Conservation (phyloP, 2,888 invertebrate genomes). For the Dascillus cervinus region DNA sequence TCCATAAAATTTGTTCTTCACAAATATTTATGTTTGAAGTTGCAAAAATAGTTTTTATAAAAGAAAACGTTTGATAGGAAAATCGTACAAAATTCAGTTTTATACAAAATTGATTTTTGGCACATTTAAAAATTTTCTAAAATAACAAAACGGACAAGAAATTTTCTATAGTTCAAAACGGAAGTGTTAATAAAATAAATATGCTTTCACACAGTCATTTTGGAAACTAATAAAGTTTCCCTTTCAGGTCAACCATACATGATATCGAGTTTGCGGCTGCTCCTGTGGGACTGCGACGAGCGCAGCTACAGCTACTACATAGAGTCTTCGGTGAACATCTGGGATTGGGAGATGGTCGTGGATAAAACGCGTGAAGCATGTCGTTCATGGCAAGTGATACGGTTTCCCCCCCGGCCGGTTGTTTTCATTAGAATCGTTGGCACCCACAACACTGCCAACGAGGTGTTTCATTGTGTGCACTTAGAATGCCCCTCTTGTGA, state of each 20-base stretch:
- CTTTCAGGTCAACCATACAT: slow-evolving; percentile 78
- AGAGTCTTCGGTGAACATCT: slow-evolving; percentile 86
- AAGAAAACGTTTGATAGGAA: too few species aligned
- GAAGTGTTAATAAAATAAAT: too few species aligned
- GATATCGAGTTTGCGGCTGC: slow-evolving; percentile 79
- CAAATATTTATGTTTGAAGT: too few species aligned
- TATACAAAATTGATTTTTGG: too few species aligned
- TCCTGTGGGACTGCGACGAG: slow-evolving; percentile 96
- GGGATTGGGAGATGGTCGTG: slow-evolving; percentile 86
- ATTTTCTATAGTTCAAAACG: too few species aligned
- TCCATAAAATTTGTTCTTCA: too few species aligned
- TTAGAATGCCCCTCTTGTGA: slow-evolving; percentile 86
- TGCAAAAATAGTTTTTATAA: too few species aligned
- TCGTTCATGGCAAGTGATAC: slow-evolving; percentile 90
- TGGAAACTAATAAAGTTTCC: not conserved
- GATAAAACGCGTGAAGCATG: slow-evolving; percentile 82
- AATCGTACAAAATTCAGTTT: too few species aligned
- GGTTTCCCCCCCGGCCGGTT: slow-evolving; percentile 76
- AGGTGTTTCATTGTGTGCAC: slow-evolving; percentile 97
- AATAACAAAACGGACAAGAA: too few species aligned
- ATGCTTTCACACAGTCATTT: not conserved
- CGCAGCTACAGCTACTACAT: slow-evolving; percentile 93
- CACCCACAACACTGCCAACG: slow-evolving; percentile 94
- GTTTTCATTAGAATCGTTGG: slow-evolving; percentile 94
- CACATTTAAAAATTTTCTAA: too few species aligned